Percentiles rank a stretch among this genome's conserved stretches.
Evolutionary conservation across 1,140 invertebrate species (phyloP).

Genomic region (Drosophila saltans): DNA sequence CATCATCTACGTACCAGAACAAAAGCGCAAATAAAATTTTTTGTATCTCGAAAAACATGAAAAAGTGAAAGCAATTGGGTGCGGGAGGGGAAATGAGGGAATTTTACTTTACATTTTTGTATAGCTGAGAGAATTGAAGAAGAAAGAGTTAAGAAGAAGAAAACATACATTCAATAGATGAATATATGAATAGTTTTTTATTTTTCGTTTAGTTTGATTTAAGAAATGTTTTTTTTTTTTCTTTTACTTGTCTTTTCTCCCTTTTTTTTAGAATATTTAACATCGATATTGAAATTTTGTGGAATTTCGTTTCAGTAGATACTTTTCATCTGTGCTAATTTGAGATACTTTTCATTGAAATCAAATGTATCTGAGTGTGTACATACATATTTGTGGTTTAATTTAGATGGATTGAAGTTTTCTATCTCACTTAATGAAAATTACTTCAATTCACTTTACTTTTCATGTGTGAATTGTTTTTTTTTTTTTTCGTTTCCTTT

Average conservation of each 20-base stretch:
- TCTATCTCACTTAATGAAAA: too few species aligned
- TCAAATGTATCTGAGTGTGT: too few species aligned
- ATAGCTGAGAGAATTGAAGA: not conserved
- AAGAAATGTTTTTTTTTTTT: not conserved
- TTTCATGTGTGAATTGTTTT: not conserved
- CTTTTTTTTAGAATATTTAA: not conserved
- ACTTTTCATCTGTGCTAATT: too few species aligned
- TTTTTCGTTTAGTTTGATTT: too few species aligned
- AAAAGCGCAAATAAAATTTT: constrained; percentile 9
- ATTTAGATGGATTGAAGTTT: not conserved
- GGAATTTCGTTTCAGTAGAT: too few species aligned
- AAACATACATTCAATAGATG: not conserved
- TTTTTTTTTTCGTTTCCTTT: too few species aligned
- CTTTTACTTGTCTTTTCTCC: not conserved
- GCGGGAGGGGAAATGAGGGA: not conserved
- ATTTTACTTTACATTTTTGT: constrained; percentile 2
- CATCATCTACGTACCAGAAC: not conserved
- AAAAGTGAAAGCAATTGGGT: not conserved
- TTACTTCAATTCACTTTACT: not conserved
- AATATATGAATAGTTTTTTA: too few species aligned
- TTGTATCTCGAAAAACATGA: constrained; percentile 6
- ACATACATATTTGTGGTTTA: not conserved
- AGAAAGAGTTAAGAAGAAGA: too few species aligned
- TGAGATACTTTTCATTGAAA: too few species aligned
- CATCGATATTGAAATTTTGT: too few species aligned